Evolutionary conservation across 2,797 vertebrate genomes (phyloP), one percentile per base, ranked within the genome.

Genomic region (Rhynchotus rufescens): DNA sequence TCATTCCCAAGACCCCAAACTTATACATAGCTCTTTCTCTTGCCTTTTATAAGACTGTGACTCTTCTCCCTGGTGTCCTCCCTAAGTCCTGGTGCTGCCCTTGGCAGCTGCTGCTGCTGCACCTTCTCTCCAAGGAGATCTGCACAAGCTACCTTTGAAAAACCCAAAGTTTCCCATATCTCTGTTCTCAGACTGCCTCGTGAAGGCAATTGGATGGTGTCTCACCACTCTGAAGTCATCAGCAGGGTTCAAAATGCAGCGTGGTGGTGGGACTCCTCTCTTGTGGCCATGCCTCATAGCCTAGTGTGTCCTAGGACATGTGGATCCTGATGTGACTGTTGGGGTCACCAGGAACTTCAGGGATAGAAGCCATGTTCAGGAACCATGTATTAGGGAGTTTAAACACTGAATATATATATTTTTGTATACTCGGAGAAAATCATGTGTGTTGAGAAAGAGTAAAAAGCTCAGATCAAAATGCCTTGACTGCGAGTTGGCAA

Each of bases 1-100:
- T 82, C 86, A 83, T 88, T 89, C 81, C 47, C 34, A n/a, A 49
- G 47, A 40, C 22, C 67, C 49, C 49, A 25, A 36, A 54, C 30
- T 17, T 30, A 54, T 54, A 30, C 52, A 30, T 54, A 30, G 9
- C 28, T 54, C 15, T 54, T 47, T 67, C 73, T n/a, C 79, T 78
- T 61, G 78, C 68, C 78, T 68, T 74, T 67, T 64, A 66, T 79
- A 36, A 40, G 75, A 10, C 36, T 15, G 51, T 52, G n/a, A 22
- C 45, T 15, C n/a, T 68, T n/a, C 12, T 23, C 25, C 23, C 65
- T 32, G n/a, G 15, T 10, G n/a, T 17, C n/a, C 65, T 47, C 45
- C 30, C 32, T 20, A 23, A 47, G 65, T 10, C 21, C n/a, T 15
- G 6, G 42, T 15, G 15, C n/a, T 32, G 44, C n/a, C 7, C 21